Base-by-base conservation (phyloP, 2,113 vertebrate species). In the Cyphomyrus plagiostoma region DNA sequence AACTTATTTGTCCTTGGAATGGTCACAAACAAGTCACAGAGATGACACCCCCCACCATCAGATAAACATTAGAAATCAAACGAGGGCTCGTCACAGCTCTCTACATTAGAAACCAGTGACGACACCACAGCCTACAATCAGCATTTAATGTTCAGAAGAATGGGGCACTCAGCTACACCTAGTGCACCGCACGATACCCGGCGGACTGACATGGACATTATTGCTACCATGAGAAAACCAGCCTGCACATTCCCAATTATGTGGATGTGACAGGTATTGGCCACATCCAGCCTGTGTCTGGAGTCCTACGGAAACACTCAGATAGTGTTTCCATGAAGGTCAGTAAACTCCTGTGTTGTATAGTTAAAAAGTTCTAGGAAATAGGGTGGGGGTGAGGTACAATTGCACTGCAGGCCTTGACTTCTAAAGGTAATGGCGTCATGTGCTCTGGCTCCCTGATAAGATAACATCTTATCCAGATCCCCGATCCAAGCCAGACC, bases 401-500 rank as follows among this genome's bases (percentile, higher is more conserved):
- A 30, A 84, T 48, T 84, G 42, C 50, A 80, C 86, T 26, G 74
- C 48, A 49, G 30, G 42, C 49, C 11, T 1, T 46, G 15, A 88
- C 80, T 70, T 49, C 74, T 84, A 35, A 52, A 39, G 77, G 50
- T 56, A 23, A 23, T 77, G 53, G 90, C 90, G 50, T 90, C n/a
- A 53, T 50, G 74, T 85, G 87, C 80, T 88, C 66, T n/a, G 26
- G 82, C 86, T 90, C 87, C 90, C 35, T 84, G 52, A 86, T 58
- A 88, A 48, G n/a, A 83, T 8, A 88, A 30, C 77, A 30, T 53
- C 42, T 48, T 85, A 21, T 53, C 86, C 89, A 85, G 89, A 56
- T 35, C 0, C 74, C 90, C 90, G 46, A 90, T 88, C 80, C 35
- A 91, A 88, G 87, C 86, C 88, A 88, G 88, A 88, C 35, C 2